Percentiles rank a stretch among this genome's conserved stretches.
These are phyloP conservation scores for Aphyosemion australe DNA, from an alignment of 2,113 vertebrate species.

Conservation along the genomic window DNA sequence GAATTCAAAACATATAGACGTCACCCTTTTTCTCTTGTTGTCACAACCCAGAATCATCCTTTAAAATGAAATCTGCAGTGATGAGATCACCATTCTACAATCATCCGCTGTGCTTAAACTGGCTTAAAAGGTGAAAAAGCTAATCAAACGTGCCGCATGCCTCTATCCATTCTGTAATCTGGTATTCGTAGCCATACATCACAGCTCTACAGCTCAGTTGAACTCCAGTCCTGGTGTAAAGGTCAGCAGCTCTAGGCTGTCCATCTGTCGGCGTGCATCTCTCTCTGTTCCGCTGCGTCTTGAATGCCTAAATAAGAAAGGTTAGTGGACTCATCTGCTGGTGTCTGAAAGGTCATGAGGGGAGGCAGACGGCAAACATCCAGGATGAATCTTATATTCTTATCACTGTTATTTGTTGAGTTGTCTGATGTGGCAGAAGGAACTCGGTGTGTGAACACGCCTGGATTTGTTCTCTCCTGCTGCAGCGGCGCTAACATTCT, in stretches of 20 bases:
- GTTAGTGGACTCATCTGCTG: slow-evolving; percentile 64
- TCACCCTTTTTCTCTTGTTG: background rate
- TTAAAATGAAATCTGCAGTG: slow-evolving; percentile 16
- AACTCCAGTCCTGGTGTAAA: slow-evolving; percentile 62
- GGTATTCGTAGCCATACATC: slow-evolving; percentile 62
- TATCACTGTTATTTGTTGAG: slow-evolving; percentile 54
- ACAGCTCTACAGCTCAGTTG: slow-evolving; percentile 57
- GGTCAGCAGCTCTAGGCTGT: slow-evolving; percentile 74
- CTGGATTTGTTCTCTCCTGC: background rate
- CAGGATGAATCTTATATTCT: slow-evolving; percentile 43
- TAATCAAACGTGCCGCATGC: slow-evolving; percentile 38
- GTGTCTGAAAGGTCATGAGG: slow-evolving; percentile 66
- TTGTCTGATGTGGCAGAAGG: slow-evolving; percentile 47
- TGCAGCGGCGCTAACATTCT: no score
- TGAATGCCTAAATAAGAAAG: slow-evolving; percentile 75
- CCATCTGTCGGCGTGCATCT: slow-evolving; percentile 64
- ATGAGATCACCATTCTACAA: slow-evolving; percentile 30
- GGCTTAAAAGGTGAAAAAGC: slow-evolving; percentile 45
- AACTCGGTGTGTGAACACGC: slow-evolving; percentile 16
- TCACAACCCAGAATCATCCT: slow-evolving; percentile 9
- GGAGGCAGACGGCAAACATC: slow-evolving; percentile 45
- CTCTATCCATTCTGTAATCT: slow-evolving; percentile 44
- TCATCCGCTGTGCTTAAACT: slow-evolving; percentile 6
- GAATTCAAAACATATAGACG: background rate
- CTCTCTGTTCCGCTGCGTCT: slow-evolving; percentile 61